Percentiles rank a stretch among this genome's conserved stretches.
Conservation (phyloP, 2,113 vertebrate genomes). For the Malurus elegans region DNA sequence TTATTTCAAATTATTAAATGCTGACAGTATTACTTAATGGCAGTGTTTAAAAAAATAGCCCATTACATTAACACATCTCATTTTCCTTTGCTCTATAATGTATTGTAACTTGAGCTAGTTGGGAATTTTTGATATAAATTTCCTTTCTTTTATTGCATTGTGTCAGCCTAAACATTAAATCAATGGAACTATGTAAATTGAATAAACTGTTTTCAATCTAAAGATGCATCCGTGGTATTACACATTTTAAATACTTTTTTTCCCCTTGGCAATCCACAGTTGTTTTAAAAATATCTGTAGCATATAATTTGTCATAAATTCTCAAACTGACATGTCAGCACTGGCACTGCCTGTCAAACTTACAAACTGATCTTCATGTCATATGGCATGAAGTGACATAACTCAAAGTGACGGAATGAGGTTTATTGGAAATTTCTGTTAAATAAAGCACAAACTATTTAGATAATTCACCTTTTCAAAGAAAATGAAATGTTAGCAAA, state of each 20-base stretch:
- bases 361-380: neutral
- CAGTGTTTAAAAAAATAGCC: neutral
- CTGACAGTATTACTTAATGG: neutral
- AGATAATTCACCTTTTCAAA: neutral
- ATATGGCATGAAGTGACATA: neutral
- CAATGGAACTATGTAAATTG: neutral
- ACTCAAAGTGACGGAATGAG: slow-evolving; percentile 22
- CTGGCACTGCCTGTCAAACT: slow-evolving; percentile 27
- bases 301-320: slow-evolving; percentile 4
- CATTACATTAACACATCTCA: neutral
- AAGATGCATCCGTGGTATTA: neutral
- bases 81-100: neutral
- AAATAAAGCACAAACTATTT: slow-evolving; percentile 18
- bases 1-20: neutral
- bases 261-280: neutral
- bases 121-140: neutral
- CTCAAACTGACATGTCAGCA: neutral
- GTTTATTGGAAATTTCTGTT: slow-evolving; percentile 15
- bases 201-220: neutral
- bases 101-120: neutral
- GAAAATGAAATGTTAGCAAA: neutral
- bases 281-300: neutral
- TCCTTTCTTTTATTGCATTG: neutral
- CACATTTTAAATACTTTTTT: neutral
- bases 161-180: neutral